phyloP scores from a whole-genome alignment of 2,797 vertebrate genomes.

The Cossypha niveicapilla region DNA sequence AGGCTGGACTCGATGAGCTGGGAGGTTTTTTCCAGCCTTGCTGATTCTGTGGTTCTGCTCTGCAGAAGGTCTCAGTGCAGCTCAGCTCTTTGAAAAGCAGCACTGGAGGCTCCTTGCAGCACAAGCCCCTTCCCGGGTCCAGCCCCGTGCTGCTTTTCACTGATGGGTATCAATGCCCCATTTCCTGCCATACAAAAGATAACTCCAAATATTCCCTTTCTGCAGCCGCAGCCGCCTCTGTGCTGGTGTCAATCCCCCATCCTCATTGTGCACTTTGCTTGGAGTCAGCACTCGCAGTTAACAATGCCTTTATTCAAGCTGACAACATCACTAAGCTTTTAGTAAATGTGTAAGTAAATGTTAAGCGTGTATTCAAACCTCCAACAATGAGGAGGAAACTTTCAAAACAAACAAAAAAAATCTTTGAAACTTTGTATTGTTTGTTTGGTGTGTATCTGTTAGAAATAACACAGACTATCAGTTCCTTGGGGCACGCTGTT shows the following conservation, averaged over 20 bases:
- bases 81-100: background rate
- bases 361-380: slow-evolving; percentile 49
- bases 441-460: slow-evolving; percentile 58
- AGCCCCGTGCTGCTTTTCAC: background rate
- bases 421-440: slow-evolving; percentile 38
- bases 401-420: background rate
- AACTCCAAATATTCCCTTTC: slow-evolving; percentile 24
- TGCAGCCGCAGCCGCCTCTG: background rate
- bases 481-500: slow-evolving; percentile 37
- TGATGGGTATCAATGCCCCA: background rate
- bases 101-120: background rate
- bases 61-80: background rate
- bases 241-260: slow-evolving; percentile 10
- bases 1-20: background rate
- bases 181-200: slow-evolving; percentile 47
- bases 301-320: slow-evolving; percentile 55
- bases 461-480: slow-evolving; percentile 42
- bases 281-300: slow-evolving; percentile 36
- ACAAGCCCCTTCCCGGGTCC: background rate
- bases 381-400: slow-evolving; percentile 54
- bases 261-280: slow-evolving; percentile 39
- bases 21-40: background rate
- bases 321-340: slow-evolving; percentile 34
- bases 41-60: accelerated
- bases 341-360: slow-evolving; percentile 54